phyloP scores from a whole-genome alignment of 2,797 vertebrate genomes.

The Coregonus ussuriensis region DNA sequence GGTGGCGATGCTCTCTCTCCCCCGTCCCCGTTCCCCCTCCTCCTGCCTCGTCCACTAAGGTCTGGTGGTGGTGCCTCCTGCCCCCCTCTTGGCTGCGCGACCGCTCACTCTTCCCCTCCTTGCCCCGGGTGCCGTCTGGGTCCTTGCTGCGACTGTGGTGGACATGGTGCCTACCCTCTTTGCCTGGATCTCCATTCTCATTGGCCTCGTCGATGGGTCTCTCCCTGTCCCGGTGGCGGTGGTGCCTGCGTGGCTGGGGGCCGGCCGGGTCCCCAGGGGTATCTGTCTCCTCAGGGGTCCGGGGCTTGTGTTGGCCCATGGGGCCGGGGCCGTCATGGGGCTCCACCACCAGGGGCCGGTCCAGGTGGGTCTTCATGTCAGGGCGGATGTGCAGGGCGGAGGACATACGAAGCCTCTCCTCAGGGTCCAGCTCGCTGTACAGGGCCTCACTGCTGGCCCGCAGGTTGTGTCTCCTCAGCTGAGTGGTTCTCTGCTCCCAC shows the following conservation, averaged over 20 bases:
- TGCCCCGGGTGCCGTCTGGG: slow-evolving; percentile 59
- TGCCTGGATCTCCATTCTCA: slow-evolving; percentile 71
- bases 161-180: slow-evolving; percentile 76
- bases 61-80: slow-evolving; percentile 64
- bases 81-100: slow-evolving; percentile 77
- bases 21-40: slow-evolving; percentile 40
- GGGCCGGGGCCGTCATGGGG: slow-evolving; percentile 60
- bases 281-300: slow-evolving; percentile 52
- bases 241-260: slow-evolving; percentile 71
- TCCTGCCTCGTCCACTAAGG: slow-evolving; percentile 75
- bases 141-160: slow-evolving; percentile 88
- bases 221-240: slow-evolving; percentile 61
- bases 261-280: slow-evolving; percentile 10
- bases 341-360: slow-evolving; percentile 90
- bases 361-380: slow-evolving; percentile 93
- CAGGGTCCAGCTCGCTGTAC: slow-evolving; percentile 87
- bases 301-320: slow-evolving; percentile 51
- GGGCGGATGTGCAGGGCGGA: slow-evolving; percentile 85
- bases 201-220: slow-evolving; percentile 65
- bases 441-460: slow-evolving; percentile 88
- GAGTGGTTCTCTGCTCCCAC: slow-evolving; percentile 92
- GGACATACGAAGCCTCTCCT: slow-evolving; percentile 81
- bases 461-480: slow-evolving; percentile 89
- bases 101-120: slow-evolving; percentile 72
- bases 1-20: slow-evolving; percentile 80